Base-by-base conservation (phyloP, 2,797 vertebrate genomes). In the Mormyrus proboscirostris region DNA sequence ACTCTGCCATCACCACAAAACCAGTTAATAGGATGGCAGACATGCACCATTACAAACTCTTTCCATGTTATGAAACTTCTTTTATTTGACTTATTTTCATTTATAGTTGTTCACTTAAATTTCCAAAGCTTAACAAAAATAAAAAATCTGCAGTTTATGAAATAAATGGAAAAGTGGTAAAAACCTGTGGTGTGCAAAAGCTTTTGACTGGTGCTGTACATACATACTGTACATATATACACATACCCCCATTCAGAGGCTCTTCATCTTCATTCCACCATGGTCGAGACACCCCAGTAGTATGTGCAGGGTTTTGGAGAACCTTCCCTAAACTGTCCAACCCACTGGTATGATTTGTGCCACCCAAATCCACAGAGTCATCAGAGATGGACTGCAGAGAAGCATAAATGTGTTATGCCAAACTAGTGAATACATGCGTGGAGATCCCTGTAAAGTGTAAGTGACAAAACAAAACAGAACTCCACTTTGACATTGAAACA, bases 321-420 rank as follows among this genome's bases (percentile, higher is more conserved):
- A 92, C 89, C 69, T 94, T 95, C 57, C 93, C 94, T 88, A 94
- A 0, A 79, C 91, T 94, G 91, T 96, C 95, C 83, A 95, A 93
- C 89, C 95, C 83, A 44, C 92, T 91, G 4, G 92, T 12, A 29
- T 92, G 93, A 76, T 93, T 95, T 83, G 95, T 93, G 92, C 90
- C 92, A 88, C 94, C 96, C 38, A 95, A 88, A 82, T 96, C 96
- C 95, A 96, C 92, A 0, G 98, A 99, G 92, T 99, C 98, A 95
- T 99, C 98, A 96, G 98, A 99, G 95, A 98, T 93, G 93, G 97
- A 97, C 98, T 99, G 92, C 92, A 92, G 79, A 25, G 92, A 33
- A 59, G 12, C 19, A 9, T 57, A 7, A 47, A 50, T 49, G 4
- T 51, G 19, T 83, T 22, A 47, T 51, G 9, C 47, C 22, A 10